Base-by-base conservation (phyloP, 1,140 invertebrate genomes). In the Drosophila mayri region DNA sequence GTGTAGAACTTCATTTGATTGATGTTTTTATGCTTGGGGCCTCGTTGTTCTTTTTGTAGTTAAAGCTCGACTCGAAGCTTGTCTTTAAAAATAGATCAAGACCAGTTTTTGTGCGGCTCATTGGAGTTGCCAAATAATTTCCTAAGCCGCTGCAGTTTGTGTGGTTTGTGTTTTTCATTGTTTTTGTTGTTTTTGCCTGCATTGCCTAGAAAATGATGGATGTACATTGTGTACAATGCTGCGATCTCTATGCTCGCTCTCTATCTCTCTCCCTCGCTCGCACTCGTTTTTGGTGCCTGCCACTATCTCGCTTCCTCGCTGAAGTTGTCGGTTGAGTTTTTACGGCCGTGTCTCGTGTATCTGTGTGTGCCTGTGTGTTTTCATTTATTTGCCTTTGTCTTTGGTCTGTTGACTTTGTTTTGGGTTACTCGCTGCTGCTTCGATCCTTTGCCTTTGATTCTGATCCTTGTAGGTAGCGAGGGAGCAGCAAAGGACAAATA, bases 1-100 rank as follows among this genome's bases (percentile, higher is more conserved):
- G 32, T 46, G 64, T 77, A 77, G 74, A 77, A 77, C 63, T 44
- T 67, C 63, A 64, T 55, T 68, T 77, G 74, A 77, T 77, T 77
- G 73, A 77, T 77, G 74, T 68, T 41, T 76, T 41, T 77, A 76
- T 76, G 72, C 40, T 71, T 71, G 20, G 22, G 14, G 25, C 35
- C 20, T 47, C 30, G 32, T 40, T 28, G 9, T 50, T 50, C 28
- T 18, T 28, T 37, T 54, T 38, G 32, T 73, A 11, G 57, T 38
- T 32, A 47, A 43, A 64, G 70, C 70, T 74, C 40, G n/a, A 50
- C 22, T 11, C 22, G 16, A 52, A 67, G 74, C 74, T 77, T 20
- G 74, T 22, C 46, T 43, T 77, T 77, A 77, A 77, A 77, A 77
- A 77, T 77, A 76, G 74, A 77, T 76, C 62, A 76, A 77, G 73